phyloP scores from a whole-genome alignment of 2,888 invertebrate genomes.

The Poecilus cupreus region DNA sequence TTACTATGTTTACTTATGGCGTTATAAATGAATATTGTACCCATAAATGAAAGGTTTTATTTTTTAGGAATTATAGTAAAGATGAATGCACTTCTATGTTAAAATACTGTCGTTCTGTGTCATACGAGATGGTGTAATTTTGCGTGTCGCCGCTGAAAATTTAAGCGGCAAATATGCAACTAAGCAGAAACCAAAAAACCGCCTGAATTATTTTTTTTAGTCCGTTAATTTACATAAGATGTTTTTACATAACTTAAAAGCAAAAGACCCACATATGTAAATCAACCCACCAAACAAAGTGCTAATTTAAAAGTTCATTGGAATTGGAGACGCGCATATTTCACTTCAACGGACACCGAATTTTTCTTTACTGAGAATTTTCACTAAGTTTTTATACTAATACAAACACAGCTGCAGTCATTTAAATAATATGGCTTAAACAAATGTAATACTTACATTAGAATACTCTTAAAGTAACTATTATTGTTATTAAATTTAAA shows the following conservation, averaged over 20 bases:
- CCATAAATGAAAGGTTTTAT: too few species aligned
- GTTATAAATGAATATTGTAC: too few species aligned
- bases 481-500: too few species aligned
- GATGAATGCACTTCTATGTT: too few species aligned
- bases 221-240: conserved; percentile 49
- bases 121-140: not conserved
- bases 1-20: too few species aligned
- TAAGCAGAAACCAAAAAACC: conserved; percentile 42
- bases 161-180: conserved; percentile 26
- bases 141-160: conserved; percentile 3
- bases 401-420: too few species aligned
- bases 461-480: too few species aligned
- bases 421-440: too few species aligned
- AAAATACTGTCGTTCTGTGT: not conserved
- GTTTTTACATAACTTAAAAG: conserved; percentile 44
- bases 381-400: conserved; percentile 3
- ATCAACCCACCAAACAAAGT: conserved; percentile 30
- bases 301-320: conserved; percentile 43
- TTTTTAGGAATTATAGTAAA: too few species aligned
- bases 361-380: conserved; percentile 14
- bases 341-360: conserved; percentile 3
- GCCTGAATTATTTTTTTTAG: conserved; percentile 37
- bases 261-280: conserved; percentile 41
- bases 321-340: conserved; percentile 35
- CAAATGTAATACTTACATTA: too few species aligned